Evolutionary conservation across 2,113 vertebrate species (phyloP), one percentile per base, ranked within the genome.

Genomic region (Sylvietta virens): DNA sequence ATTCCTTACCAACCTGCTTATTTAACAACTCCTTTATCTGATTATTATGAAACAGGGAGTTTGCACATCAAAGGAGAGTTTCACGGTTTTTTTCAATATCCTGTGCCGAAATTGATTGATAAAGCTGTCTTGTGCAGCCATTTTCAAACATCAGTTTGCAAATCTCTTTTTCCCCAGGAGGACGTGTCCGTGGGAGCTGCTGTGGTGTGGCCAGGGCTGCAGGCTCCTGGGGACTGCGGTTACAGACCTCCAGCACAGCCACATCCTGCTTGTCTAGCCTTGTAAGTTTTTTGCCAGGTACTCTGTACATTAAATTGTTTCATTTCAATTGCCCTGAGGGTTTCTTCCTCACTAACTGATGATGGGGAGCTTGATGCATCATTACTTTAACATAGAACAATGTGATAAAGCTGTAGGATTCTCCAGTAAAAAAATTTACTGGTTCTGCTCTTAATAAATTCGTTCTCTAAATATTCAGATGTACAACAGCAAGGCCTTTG

Each of bases 361-460:
- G 89, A 96, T 87, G 84, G 57, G 93, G 92, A 97, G 92, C 83
- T 96, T 90, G 93, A 95, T 90, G 94, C 83, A 83, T 94, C 81
- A 90, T 95, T 92, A 91, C 88, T 82, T 94, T 66, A 92, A 77
- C 64, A 86, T 27, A 88, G 77, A 82, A 74, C 67, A 64, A 54
- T 67, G 81, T 88, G 88, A 90, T 94, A 96, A 96, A 97, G 44
- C 92, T 76, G 74, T 13, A 71, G 80, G 67, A 84, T 73, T 80
- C 86, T 70, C 61, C 88, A 88, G 61, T 88, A 94, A 95, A 97
- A 62, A 87, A 94, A 95, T 94, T 70, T 69, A 87, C 77, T 81
- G 37, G 24, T 84, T 93, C 85, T 89, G 54, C 39, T 96, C 86
- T 94, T 92, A 96, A 87, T 80, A 92, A 86, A 91, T 97, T 93